Conservation (phyloP, 2,797 vertebrate genomes). For the Cirrhinus molitorella region DNA sequence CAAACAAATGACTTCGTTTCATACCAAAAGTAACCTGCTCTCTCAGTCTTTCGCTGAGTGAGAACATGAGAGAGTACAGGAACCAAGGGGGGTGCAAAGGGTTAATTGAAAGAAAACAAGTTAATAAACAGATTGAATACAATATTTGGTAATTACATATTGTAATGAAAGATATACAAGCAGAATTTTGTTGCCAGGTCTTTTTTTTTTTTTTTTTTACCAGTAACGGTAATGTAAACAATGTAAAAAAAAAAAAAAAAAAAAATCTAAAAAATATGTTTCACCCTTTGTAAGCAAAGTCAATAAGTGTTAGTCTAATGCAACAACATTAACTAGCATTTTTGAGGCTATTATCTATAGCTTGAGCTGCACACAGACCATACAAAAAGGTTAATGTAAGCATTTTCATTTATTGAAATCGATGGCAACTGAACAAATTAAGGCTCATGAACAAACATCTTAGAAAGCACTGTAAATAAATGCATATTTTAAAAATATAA, state of each 20-base stretch:
- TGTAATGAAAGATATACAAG: neutral
- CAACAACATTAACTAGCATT: neutral
- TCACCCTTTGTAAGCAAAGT: neutral
- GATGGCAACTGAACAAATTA: slow-evolving; percentile 87
- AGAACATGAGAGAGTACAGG: too few species aligned
- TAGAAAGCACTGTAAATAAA: slow-evolving; percentile 88
- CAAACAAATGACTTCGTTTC: too few species aligned
- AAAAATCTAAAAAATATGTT: neutral
- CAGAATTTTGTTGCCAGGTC: neutral
- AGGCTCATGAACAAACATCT: slow-evolving; percentile 87
- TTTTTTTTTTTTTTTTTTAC: too few species aligned
- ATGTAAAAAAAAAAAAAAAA: neutral
- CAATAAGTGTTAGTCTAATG: neutral
- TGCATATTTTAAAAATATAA: slow-evolving; percentile 82
- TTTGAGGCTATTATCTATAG: neutral
- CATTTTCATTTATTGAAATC: slow-evolving; percentile 80
- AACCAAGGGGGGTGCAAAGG: too few species aligned
- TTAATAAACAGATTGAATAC: too few species aligned
- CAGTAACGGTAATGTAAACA: neutral
- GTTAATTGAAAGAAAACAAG: neutral
- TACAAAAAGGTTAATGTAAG: slow-evolving; percentile 52
- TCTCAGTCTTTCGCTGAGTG: too few species aligned
- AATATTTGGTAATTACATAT: neutral
- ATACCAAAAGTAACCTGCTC: too few species aligned
- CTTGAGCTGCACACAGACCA: slow-evolving; percentile 2